Percentiles rank a stretch among this genome's conserved stretches.
These are phyloP conservation scores for Chirona hameri DNA, from an alignment of 2,888 invertebrate genomes.

Conservation along the genomic window DNA sequence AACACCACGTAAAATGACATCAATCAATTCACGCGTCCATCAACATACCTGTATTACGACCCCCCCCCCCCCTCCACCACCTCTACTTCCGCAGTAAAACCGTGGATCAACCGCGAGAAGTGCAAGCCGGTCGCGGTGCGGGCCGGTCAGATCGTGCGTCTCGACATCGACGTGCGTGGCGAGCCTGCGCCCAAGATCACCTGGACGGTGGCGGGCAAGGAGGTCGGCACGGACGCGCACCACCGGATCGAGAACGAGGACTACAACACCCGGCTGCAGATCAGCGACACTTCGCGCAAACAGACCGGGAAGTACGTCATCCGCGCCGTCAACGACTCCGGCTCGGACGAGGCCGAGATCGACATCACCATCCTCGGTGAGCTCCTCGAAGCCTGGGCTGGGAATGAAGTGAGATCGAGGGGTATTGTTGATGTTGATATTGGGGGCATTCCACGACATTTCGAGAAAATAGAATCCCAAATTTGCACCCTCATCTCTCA, in stretches of 20 bases:
- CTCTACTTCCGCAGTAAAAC: conserved; percentile 66
- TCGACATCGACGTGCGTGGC: conserved; percentile 90
- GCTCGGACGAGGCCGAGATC: conserved; percentile 88
- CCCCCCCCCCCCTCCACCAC: no score
- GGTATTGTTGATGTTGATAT: not conserved
- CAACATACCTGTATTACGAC: no score
- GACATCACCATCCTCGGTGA: conserved; percentile 79
- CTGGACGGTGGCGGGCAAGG: conserved; percentile 68
- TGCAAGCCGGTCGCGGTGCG: conserved; percentile 81
- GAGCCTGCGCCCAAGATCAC: conserved; percentile 91
- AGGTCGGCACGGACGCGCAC: conserved; percentile 36
- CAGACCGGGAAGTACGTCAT: conserved; percentile 88
- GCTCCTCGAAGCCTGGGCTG: conserved; percentile 37
- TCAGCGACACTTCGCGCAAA: conserved; percentile 75
- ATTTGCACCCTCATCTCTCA: no score
- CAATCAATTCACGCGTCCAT: no score
- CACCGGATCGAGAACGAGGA: conserved; percentile 62
- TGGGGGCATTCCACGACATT: no score
- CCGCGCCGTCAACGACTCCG: conserved; percentile 87
- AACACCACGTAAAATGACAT: no score
- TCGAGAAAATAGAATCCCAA: no score
- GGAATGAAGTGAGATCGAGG: conserved; percentile 41
- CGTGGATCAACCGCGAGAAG: conserved; percentile 91
- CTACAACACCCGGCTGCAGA: conserved; percentile 79
- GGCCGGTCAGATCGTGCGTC: conserved; percentile 78